These are phyloP conservation scores for Cantharis flavilabris DNA, from an alignment of 2,888 invertebrate genomes.

Conservation along the genomic window DNA sequence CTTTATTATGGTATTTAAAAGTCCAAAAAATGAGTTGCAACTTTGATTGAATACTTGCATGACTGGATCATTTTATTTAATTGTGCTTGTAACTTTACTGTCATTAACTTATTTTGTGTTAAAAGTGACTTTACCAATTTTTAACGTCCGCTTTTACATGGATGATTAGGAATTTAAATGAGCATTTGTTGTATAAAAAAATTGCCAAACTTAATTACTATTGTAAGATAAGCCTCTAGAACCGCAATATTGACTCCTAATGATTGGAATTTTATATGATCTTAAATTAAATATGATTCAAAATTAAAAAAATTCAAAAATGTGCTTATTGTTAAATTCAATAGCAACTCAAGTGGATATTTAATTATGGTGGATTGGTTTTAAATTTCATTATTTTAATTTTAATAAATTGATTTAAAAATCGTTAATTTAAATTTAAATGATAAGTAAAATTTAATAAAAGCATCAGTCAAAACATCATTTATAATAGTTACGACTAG, in stretches of 20 bases:
- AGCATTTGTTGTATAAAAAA: neutral
- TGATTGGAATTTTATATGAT: neutral
- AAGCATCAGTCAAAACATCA: slow-evolving; percentile 12
- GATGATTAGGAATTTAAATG: slow-evolving; percentile 19
- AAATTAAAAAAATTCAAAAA: too few relatives aligned
- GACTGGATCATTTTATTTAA: slow-evolving; percentile 34
- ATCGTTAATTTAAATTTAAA: slow-evolving; percentile 16
- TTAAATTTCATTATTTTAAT: slow-evolving; percentile 11
- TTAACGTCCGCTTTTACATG: slow-evolving; percentile 22
- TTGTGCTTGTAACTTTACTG: slow-evolving; percentile 21
- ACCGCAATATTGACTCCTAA: neutral
- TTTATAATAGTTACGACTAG: slow-evolving; percentile 8
- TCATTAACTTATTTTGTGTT: slow-evolving; percentile 22
- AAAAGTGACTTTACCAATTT: slow-evolving; percentile 23
- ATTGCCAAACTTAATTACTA: neutral
- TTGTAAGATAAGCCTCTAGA: neutral
- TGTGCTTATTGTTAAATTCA: too few relatives aligned
- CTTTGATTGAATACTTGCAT: slow-evolving; percentile 31
- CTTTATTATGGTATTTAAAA: slow-evolving; percentile 29
- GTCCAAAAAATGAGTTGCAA: slow-evolving; percentile 34
- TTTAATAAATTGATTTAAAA: neutral
- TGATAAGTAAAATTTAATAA: slow-evolving; percentile 3
- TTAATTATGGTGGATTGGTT: neutral
- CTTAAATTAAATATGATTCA: too few relatives aligned
- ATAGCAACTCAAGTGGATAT: too few relatives aligned